These are phyloP conservation scores for Cebus imitator DNA, from an alignment of 2,113 vertebrate genomes.

Conservation along the genomic window DNA sequence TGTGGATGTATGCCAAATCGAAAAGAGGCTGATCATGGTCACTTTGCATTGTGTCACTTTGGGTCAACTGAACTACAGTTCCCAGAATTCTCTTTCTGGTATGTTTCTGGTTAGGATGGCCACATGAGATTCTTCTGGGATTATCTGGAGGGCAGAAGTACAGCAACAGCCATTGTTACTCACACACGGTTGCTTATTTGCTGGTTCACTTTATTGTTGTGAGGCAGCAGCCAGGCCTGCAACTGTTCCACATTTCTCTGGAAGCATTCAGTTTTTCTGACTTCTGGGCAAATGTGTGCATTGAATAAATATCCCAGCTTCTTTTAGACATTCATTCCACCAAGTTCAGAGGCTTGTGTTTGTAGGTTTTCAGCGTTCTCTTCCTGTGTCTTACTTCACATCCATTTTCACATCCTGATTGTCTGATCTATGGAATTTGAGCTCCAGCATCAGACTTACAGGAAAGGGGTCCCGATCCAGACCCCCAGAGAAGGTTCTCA, in stretches of 20 bases:
- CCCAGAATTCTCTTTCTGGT: not conserved
- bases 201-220: not conserved
- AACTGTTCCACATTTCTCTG: not conserved
- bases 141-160: not conserved
- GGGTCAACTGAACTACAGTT: not conserved
- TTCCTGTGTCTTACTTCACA: not conserved
- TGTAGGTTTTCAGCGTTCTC: not conserved
- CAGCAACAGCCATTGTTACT: not conserved
- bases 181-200: not conserved
- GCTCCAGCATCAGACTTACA: not conserved
- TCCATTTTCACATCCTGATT: not conserved
- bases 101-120: not conserved
- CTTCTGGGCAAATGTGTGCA: too few relatives aligned
- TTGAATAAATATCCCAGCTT: not conserved
- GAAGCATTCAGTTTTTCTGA: not conserved
- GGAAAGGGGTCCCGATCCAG: too few relatives aligned
- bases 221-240: not conserved
- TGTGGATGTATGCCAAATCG: not conserved
- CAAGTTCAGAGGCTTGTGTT: not conserved
- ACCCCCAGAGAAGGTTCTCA: too few relatives aligned
- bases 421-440: not conserved
- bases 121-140: not conserved
- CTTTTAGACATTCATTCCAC: not conserved
- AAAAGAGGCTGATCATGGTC: not conserved
- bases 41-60: not conserved